phyloP scores from a whole-genome alignment of 2,888 invertebrate species.

The Cerceris rybyensis region DNA sequence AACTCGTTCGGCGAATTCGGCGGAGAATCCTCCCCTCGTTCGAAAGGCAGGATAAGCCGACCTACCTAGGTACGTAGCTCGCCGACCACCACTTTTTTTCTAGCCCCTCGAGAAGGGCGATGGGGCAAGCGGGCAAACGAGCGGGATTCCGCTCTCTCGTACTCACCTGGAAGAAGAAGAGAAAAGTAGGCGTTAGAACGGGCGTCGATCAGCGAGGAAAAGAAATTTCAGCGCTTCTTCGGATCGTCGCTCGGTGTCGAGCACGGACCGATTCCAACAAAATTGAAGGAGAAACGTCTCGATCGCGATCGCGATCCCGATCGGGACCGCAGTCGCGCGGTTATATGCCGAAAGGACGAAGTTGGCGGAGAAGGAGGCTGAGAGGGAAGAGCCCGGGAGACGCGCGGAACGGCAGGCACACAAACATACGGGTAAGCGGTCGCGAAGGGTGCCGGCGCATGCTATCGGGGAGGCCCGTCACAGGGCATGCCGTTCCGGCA shows the following conservation, averaged over 20 bases:
- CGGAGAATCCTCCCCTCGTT: neutral
- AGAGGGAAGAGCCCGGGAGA: neutral
- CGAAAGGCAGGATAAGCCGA: constrained; percentile 10
- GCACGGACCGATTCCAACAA: neutral
- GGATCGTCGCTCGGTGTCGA: neutral
- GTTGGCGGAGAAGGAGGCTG: constrained; percentile 10
- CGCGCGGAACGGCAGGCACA: constrained; percentile 41
- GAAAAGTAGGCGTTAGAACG: neutral
- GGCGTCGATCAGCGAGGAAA: neutral
- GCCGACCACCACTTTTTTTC: neutral
- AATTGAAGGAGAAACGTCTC: constrained; percentile 44
- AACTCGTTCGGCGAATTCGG: constrained; percentile 22
- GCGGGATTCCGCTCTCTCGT: neutral
- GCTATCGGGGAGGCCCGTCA: constrained; percentile 65
- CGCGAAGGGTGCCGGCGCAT: constrained; percentile 57
- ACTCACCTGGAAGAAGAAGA: constrained; percentile 57
- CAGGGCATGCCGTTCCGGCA: constrained; percentile 78
- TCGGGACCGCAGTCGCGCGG: constrained; percentile 7
- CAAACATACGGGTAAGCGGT: constrained; percentile 56
- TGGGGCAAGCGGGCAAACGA: no score
- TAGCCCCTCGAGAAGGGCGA: neutral
- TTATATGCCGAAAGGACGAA: constrained; percentile 2
- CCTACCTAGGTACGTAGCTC: constrained; percentile 40
- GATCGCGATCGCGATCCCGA: constrained; percentile 34
- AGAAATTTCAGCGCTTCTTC: neutral